These are phyloP conservation scores for Leptodactylus fuscus DNA, from an alignment of 2,113 vertebrate species.

Conservation along the genomic window DNA sequence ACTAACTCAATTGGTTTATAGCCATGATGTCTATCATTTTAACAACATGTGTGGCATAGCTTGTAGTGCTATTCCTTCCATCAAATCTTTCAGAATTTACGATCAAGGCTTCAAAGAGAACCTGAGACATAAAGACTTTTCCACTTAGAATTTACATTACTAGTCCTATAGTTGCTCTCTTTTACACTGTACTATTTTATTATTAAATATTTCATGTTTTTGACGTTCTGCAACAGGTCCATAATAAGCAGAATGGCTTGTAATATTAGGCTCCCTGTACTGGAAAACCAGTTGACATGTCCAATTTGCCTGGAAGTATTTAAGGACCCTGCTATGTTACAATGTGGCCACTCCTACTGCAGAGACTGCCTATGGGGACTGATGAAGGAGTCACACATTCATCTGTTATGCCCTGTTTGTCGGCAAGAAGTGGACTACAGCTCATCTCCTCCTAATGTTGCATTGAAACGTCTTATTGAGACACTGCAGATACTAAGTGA, in stretches of 20 bases:
- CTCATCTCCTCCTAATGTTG: slow-evolving; percentile 75
- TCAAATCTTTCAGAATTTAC: too few species aligned
- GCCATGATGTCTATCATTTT: too few species aligned
- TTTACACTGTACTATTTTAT: not conserved
- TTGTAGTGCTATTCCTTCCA: too few species aligned
- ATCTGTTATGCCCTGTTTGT: slow-evolving; percentile 79
- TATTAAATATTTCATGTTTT: not conserved
- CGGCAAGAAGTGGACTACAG: slow-evolving; percentile 73
- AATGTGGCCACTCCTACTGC: slow-evolving; percentile 83
- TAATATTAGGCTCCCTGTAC: slow-evolving; percentile 67
- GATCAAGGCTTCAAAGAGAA: too few species aligned
- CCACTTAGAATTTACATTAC: not conserved
- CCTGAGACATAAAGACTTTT: not conserved
- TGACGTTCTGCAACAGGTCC: slow-evolving; percentile 3
- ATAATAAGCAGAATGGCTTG: slow-evolving; percentile 70
- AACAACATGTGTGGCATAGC: too few species aligned
- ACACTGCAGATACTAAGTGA: slow-evolving; percentile 67
- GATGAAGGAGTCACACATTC: slow-evolving; percentile 66
- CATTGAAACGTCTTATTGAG: slow-evolving; percentile 76
- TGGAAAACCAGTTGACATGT: slow-evolving; percentile 82
- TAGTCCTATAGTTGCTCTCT: not conserved
- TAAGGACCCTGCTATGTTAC: slow-evolving; percentile 81
- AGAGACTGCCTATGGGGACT: slow-evolving; percentile 75
- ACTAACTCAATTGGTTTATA: too few species aligned
- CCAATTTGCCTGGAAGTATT: slow-evolving; percentile 84